phyloP scores from a whole-genome alignment of 2,888 invertebrate genomes.

The Erannis defoliaria region DNA sequence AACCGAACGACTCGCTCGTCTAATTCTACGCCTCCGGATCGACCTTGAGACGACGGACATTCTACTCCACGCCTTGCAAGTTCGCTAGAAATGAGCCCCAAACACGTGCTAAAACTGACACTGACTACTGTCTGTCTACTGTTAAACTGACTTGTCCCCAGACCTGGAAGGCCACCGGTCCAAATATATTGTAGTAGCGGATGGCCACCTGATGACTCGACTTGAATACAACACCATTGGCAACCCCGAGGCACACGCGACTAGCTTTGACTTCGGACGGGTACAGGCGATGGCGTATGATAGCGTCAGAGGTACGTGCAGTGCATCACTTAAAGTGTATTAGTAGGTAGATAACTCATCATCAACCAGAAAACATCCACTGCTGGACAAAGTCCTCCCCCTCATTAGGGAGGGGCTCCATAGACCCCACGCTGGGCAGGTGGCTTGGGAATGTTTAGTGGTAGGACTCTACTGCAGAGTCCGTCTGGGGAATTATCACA shows the following conservation, averaged over 20 bases:
- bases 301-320: conserved; percentile 63
- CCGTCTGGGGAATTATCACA: too few relatives aligned
- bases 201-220: conserved; percentile 85
- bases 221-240: conserved; percentile 90
- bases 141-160: conserved; percentile 32
- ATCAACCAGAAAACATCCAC: not conserved
- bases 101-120: too few relatives aligned
- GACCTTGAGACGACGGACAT: too few relatives aligned
- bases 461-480: too few relatives aligned
- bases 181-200: conserved; percentile 86
- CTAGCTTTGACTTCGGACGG: conserved; percentile 76
- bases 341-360: not conserved
- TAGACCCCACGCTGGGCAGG: too few relatives aligned
- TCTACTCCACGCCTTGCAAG: too few relatives aligned
- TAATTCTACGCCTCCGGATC: too few relatives aligned
- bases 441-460: too few relatives aligned
- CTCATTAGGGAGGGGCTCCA: too few relatives aligned
- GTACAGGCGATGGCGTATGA: conserved; percentile 91
- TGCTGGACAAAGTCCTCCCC: not conserved
- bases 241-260: conserved; percentile 85
- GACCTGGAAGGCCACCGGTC: conserved; percentile 59
- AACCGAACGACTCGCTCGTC: too few relatives aligned
- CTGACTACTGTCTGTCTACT: too few relatives aligned
- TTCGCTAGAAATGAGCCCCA: too few relatives aligned
- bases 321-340: not conserved